A percentile compares a stretch with the other conserved stretches of the same genome.
Conservation (phyloP, 2,113 vertebrate species). For the Platysteira castanea region DNA sequence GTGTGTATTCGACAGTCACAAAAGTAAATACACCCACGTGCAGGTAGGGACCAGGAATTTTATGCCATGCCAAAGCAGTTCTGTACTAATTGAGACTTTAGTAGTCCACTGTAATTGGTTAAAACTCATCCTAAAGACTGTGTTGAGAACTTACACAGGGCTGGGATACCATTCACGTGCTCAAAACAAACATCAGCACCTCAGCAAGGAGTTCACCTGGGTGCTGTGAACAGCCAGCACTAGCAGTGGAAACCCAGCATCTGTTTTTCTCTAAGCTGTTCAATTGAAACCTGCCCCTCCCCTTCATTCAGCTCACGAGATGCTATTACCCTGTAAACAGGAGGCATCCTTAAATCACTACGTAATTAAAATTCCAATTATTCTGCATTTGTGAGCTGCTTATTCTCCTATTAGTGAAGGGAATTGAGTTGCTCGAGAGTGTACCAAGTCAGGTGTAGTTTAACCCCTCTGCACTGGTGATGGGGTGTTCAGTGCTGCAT, state of each 20-base stretch:
- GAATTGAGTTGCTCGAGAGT: neutral
- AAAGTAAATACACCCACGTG: neutral
- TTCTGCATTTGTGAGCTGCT: constrained; percentile 1
- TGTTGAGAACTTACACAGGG: neutral
- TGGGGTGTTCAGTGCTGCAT: neutral
- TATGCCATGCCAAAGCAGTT: neutral
- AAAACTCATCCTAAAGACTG: neutral
- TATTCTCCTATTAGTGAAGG: neutral
- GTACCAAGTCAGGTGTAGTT: neutral
- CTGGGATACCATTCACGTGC: neutral
- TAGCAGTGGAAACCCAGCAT: neutral
- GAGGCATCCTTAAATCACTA: neutral
- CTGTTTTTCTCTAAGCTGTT: neutral
- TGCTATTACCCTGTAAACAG: neutral
- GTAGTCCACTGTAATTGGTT: neutral
- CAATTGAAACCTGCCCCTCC: neutral
- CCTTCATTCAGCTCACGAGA: neutral
- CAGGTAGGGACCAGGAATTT: neutral
- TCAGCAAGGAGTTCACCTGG: neutral
- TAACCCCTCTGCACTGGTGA: neutral
- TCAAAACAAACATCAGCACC: neutral
- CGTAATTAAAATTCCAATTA: constrained; percentile 28
- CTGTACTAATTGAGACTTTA: neutral
- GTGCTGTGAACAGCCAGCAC: neutral
- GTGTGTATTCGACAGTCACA: neutral